Evolutionary conservation across 2,888 invertebrate species (phyloP), one percentile per base, ranked within the genome.

Genomic region (Onthophagus sagittarius): DNA sequence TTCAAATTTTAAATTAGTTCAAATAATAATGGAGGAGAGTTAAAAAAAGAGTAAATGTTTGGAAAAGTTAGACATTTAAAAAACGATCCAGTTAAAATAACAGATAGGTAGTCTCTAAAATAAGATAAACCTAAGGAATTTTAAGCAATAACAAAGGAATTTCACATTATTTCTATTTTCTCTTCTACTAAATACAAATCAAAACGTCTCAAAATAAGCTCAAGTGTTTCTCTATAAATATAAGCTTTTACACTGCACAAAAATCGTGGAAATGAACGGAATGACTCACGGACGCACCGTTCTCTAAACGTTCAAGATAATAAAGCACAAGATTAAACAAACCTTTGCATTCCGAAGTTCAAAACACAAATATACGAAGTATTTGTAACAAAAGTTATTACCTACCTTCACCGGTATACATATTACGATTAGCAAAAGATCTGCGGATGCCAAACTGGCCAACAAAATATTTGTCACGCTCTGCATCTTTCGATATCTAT

Each of bases 321-420:
- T 53, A 53, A 53, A 53, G 39, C 39, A 7, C 9, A 53, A 53
- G 11, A 4, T 53, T 53, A 53, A 53, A 53, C 39, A 53, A 53
- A 23, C 23, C 23, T 23, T 23, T 23, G 23, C 23, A 23, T 23
- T 2, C 23, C 23, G 23, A 23, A 23, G 2, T 53, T 7, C 39
- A 53, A 53, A 53, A 53, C 39, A 23, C 23, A 23, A 23, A 23
- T 23, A 23, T 23, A 23, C 23, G 1, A 23, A 23, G 23, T 3
- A 23, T 23, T 23, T 23, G 23, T 23, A 23, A 23, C 2, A 23
- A 53, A 53, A 53, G 6, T 53, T 1, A 9, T 9, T 53, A 53
- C 39, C 85, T 84, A 91, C 91, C 89, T 91, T 92, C 11, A 92
- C 90, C 6, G 93, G 92, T 75, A 92, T 90, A 83, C 92, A 93